Conservation (phyloP, 2,888 invertebrate genomes). For the Conomelus anceps region DNA sequence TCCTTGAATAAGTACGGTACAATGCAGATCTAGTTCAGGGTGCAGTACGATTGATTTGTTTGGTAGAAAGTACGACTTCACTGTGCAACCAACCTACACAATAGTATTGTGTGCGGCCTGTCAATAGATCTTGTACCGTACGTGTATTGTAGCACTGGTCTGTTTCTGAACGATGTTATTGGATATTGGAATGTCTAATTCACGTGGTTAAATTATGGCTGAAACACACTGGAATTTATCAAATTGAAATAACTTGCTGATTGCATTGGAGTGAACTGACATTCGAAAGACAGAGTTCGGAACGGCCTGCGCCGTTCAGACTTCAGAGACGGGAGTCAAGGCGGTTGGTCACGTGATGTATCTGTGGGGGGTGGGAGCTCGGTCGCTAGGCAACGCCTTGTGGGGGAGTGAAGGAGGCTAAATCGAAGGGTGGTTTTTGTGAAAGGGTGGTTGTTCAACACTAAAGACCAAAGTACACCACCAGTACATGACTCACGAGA, state of each 20-base stretch:
- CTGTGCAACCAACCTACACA: too few relatives aligned
- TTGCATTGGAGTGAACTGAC: neutral
- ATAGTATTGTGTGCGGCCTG: too few relatives aligned
- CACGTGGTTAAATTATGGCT: neutral
- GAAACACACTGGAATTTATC: neutral
- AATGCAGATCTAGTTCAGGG: too few relatives aligned
- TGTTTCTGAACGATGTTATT: too few relatives aligned
- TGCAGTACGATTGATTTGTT: neutral
- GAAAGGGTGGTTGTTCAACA: neutral
- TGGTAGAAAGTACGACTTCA: neutral
- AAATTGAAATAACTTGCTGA: neutral
- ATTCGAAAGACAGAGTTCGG: too few relatives aligned
- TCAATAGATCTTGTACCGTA: too few relatives aligned
- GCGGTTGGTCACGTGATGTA: slow-evolving; percentile 23
- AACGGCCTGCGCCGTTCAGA: neutral
- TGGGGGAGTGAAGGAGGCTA: slow-evolving; percentile 42
- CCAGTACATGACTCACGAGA: too few relatives aligned
- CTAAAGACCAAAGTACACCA: too few relatives aligned
- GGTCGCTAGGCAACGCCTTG: slow-evolving; percentile 20
- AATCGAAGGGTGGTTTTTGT: neutral
- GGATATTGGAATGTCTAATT: neutral
- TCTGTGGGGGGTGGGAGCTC: slow-evolving; percentile 16
- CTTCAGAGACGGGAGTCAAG: neutral
- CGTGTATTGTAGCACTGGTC: too few relatives aligned
- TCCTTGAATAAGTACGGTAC: neutral